phyloP scores from a whole-genome alignment of 1,140 invertebrate species.

The Aphaenogaster floridana region DNA sequence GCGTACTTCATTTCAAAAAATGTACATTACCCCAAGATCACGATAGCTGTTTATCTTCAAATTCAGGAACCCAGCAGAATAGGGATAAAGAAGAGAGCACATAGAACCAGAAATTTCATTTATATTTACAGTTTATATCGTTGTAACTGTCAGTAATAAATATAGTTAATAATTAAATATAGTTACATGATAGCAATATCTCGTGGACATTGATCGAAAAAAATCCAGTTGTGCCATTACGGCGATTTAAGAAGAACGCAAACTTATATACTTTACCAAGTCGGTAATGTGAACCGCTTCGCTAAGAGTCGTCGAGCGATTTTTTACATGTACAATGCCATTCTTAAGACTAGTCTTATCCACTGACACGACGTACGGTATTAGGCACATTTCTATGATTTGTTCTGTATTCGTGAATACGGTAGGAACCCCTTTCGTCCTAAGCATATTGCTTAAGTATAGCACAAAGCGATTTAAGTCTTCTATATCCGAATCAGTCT shows the following conservation, averaged over 20 bases:
- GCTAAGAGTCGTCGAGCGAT: constrained; percentile 90
- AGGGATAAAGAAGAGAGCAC: neutral
- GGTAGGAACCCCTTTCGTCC: constrained; percentile 81
- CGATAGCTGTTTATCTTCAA: constrained; percentile 8
- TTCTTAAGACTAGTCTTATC: constrained; percentile 89
- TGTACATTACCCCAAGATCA: neutral
- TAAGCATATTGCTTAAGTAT: constrained; percentile 84
- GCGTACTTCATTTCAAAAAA: constrained; percentile 14
- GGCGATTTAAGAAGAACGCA: constrained; percentile 52
- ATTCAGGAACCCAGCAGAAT: constrained; percentile 7
- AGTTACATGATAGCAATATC: constrained; percentile 40
- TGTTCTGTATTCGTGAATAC: constrained; percentile 76
- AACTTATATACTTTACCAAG: constrained; percentile 84
- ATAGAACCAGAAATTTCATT: constrained; percentile 43
- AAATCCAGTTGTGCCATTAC: neutral
- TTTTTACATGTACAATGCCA: constrained; percentile 91
- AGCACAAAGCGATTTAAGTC: constrained; percentile 83
- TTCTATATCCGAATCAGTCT: constrained; percentile 73
- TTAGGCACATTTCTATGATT: constrained; percentile 84
- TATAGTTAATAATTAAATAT: constrained; percentile 50
- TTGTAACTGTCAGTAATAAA: constrained; percentile 51
- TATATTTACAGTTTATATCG: constrained; percentile 49
- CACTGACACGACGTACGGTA: constrained; percentile 91
- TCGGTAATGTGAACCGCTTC: constrained; percentile 87
- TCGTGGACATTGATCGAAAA: constrained; percentile 2